A percentile compares a stretch with the other conserved stretches of the same genome.
Evolutionary conservation across 2,113 vertebrate genomes (phyloP).

Genomic region (Aix galericulata): DNA sequence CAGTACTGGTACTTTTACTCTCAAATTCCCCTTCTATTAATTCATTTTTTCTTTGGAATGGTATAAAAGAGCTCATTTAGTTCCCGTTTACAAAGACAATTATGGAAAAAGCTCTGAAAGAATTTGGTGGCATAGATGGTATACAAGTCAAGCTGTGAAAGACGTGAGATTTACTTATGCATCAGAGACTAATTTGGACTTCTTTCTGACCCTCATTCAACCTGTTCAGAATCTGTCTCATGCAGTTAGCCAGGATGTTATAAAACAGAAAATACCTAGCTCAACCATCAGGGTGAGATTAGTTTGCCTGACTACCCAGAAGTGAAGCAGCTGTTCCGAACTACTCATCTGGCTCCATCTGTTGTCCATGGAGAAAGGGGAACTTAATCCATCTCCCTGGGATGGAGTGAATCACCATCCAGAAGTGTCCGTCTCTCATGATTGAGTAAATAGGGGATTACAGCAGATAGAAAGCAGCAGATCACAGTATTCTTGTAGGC

Average conservation of each 20-base stretch:
- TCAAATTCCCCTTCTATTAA: background rate
- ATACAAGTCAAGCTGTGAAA: background rate
- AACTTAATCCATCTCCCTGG: background rate
- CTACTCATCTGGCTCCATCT: background rate
- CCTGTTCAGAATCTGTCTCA: background rate
- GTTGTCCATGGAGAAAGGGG: background rate
- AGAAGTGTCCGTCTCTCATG: background rate
- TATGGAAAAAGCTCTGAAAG: background rate
- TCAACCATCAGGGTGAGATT: background rate
- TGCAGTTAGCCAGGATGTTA: background rate
- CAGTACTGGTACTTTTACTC: background rate
- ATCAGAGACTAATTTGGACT: background rate
- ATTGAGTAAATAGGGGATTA: background rate
- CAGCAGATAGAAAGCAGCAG: background rate
- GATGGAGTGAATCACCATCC: background rate
- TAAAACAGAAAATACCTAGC: background rate
- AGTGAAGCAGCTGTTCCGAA: background rate
- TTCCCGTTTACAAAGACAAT: background rate
- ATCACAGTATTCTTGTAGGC: background rate
- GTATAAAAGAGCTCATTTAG: background rate
- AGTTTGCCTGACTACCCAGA: background rate
- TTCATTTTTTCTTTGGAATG: background rate
- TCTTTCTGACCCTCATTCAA: background rate
- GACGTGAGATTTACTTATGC: background rate
- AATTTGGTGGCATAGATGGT: background rate